phyloP scores from a whole-genome alignment of 2,888 invertebrate species.

The Drosophila kanekoi region DNA sequence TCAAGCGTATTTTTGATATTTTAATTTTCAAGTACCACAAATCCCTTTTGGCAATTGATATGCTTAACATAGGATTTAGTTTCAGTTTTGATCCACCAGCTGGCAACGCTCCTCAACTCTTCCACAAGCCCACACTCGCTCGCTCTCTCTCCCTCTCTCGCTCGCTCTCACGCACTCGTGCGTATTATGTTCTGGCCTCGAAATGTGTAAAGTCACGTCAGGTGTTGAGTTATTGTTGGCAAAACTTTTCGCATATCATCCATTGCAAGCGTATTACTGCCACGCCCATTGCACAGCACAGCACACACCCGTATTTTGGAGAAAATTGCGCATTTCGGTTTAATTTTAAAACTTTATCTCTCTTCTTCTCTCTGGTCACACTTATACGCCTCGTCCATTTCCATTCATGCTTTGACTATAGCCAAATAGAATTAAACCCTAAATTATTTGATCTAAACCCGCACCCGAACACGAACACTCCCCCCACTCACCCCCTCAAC shows the following conservation, averaged over 20 bases:
- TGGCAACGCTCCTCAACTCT: too few relatives aligned
- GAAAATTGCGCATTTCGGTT: constrained; percentile 40
- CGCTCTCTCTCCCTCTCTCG: too few relatives aligned
- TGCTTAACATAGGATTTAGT: too few relatives aligned
- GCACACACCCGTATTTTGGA: background rate
- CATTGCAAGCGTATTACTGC: constrained; percentile 14
- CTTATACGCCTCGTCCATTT: constrained; percentile 31
- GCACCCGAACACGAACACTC: constrained; percentile 12
- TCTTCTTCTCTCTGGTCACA: constrained; percentile 42
- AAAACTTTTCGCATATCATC: constrained; percentile 33
- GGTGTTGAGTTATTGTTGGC: constrained; percentile 27
- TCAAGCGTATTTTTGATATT: too few relatives aligned
- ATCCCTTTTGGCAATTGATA: too few relatives aligned
- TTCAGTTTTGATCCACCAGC: too few relatives aligned
- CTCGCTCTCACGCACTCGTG: too few relatives aligned
- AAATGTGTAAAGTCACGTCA: constrained; percentile 58
- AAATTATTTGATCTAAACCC: constrained; percentile 74
- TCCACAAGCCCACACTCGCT: too few relatives aligned
- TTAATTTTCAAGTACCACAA: too few relatives aligned
- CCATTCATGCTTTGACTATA: constrained; percentile 53
- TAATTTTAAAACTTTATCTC: constrained; percentile 59
- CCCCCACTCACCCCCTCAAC: constrained; percentile 1
- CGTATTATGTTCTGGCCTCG: constrained; percentile 9
- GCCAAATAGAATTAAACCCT: constrained; percentile 81
- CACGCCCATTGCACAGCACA: background rate